phyloP scores from a whole-genome alignment of 2,888 invertebrate species.

The Brachyopa scutellaris region DNA sequence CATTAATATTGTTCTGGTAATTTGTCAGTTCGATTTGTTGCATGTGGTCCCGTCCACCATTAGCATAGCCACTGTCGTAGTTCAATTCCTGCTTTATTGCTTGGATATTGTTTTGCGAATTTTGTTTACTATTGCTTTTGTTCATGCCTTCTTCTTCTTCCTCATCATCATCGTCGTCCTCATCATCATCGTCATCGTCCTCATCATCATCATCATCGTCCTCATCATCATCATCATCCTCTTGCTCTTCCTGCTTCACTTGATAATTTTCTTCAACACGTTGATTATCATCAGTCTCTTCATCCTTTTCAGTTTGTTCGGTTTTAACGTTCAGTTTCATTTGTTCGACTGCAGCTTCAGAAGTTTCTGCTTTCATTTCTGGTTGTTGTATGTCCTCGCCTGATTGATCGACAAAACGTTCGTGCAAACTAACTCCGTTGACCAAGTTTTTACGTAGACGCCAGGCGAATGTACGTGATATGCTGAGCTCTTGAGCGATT shows the following conservation, averaged over 20 bases:
- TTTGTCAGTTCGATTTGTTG: conserved; percentile 50
- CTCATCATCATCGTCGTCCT: conserved; percentile 38
- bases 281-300: conserved; percentile 38
- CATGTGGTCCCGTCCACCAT: conserved; percentile 13
- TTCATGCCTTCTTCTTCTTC: conserved; percentile 30
- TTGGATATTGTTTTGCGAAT: conserved; percentile 13
- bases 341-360: conserved; percentile 32
- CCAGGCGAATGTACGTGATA: conserved; percentile 81
- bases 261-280: conserved; percentile 18
- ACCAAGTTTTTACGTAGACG: conserved; percentile 80
- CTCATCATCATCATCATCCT: conserved; percentile 45
- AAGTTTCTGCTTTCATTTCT: conserved; percentile 7
- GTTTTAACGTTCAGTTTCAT: conserved; percentile 51
- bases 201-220: conserved; percentile 46
- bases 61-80: conserved; percentile 16
- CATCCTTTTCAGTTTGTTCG: conserved; percentile 65
- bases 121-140: conserved; percentile 30
- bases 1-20: conserved; percentile 20
- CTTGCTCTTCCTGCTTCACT: conserved; percentile 51
- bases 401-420: conserved; percentile 79
- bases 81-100: conserved; percentile 17
- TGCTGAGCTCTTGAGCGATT: conserved; percentile 80
- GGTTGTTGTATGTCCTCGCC: conserved; percentile 74
- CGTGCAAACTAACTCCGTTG: conserved; percentile 80
- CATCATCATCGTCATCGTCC: conserved; percentile 54